Conservation (phyloP, 2,113 vertebrate species). For the Potamarius usumacintae region DNA sequence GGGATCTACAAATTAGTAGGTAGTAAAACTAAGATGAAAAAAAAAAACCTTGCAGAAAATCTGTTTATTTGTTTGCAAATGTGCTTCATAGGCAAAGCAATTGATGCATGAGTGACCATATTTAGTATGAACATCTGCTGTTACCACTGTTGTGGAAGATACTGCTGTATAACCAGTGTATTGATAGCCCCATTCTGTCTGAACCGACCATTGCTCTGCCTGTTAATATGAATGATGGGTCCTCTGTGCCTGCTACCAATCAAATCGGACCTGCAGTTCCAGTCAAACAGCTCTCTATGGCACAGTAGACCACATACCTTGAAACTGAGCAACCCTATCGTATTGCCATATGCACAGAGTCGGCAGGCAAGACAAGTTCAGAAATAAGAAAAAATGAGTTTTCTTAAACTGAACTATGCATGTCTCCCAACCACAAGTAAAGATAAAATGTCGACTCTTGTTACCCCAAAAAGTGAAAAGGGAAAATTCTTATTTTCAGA, state of each 20-base stretch:
- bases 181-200: conserved; percentile 4
- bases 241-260: not conserved
- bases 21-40: not conserved
- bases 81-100: not conserved
- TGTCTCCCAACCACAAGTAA: not conserved
- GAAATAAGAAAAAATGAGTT: not conserved
- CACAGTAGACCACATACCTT: not conserved
- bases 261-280: not conserved
- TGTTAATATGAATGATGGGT: not conserved
- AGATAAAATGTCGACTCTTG: not conserved
- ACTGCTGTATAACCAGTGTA: not conserved
- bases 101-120: not conserved
- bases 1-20: not conserved
- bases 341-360: not conserved
- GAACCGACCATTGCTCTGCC: not conserved
- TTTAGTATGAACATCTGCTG: not conserved
- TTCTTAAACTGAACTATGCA: not conserved
- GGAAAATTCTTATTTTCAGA: not conserved
- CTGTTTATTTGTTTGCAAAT: not conserved
- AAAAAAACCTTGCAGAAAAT: not conserved
- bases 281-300: not conserved
- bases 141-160: not conserved
- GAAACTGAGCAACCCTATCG: too few relatives aligned
- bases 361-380: not conserved
- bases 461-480: not conserved